Evolutionary conservation across 2,797 vertebrate genomes (phyloP), one percentile per base, ranked within the genome.

Genomic region (Sebastiscus tertius): DNA sequence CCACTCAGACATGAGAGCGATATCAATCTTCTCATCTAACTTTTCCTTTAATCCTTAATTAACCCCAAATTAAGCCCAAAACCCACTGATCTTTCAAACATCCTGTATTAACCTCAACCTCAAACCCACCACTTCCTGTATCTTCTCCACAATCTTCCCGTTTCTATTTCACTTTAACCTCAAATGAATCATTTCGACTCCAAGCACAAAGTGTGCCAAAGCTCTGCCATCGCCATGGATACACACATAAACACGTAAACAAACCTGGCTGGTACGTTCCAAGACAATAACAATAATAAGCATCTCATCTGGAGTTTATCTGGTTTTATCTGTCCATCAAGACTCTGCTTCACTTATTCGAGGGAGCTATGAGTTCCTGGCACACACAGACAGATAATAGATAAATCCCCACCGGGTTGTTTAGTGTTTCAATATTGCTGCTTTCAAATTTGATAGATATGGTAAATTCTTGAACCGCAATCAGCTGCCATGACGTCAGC

Each of bases 281-380:
- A 84, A 87, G 82, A 93, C 89, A 93, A 92, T 87, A 90, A 89
- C 75, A 89, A 89, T 70, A 87, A 89, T 82, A 89, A 81, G 72
- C 81, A 59, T 85, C 72, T 93, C 91, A 92, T 95, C 89, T 94
- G 90, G 90, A 91, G 84, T 89, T 86, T 92, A 89, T 93, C 91
- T 85, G 85, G 54, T 83, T 91, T 89, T 93, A 93, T 92, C 88
- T 87, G 86, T 75, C 81, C 86, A 92, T 93, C 92, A 75, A 65
- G 69, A 82, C 64, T 46, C 59, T 29, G 86, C 78, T 79, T 79
- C 80, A 74, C 76, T 84, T 70, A 71, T 63, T 81, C 39, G 18
- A 24, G 72, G n/a, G 83, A 84, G 75, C 63, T 42, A 27, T 27
- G 64, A 84, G 61, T 83, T 79, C 64, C 83, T 78, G 85, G 84